phyloP scores from a whole-genome alignment of 2,113 vertebrate genomes.

The Mesocricetus auratus region DNA sequence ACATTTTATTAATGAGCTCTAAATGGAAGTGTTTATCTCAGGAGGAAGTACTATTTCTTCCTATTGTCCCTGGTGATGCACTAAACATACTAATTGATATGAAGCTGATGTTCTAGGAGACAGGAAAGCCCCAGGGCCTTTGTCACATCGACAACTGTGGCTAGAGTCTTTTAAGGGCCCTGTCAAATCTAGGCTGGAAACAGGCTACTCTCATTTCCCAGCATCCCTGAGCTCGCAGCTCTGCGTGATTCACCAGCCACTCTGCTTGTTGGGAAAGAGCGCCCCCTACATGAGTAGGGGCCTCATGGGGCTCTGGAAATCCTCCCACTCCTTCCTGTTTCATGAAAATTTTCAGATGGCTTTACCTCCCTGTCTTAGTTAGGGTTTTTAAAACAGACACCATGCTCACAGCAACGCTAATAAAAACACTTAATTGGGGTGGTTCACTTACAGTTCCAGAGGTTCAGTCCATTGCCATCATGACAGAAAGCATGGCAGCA shows the following conservation, averaged over 20 bases:
- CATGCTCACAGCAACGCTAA: background rate
- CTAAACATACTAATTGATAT: constrained; percentile 66
- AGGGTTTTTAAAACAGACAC: background rate
- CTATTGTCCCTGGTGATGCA: background rate
- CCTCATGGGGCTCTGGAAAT: background rate
- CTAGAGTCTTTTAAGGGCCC: background rate
- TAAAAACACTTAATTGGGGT: background rate
- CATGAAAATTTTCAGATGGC: background rate
- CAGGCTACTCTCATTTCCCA: background rate
- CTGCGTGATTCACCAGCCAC: background rate
- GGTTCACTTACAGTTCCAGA: background rate
- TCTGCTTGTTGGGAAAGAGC: rapidly evolving
- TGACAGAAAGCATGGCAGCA: rapidly evolving
- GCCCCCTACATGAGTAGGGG: background rate
- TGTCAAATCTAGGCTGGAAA: constrained; percentile 50
- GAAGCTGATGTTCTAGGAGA: constrained; percentile 67
- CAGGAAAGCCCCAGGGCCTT: constrained; percentile 71
- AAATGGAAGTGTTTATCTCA: constrained; percentile 76
- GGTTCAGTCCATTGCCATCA: background rate
- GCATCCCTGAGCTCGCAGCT: background rate
- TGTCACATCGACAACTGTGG: constrained; percentile 46
- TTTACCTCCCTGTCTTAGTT: background rate
- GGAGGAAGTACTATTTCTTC: constrained; percentile 50
- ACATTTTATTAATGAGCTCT: constrained; percentile 80
- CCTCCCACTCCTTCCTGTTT: background rate